Evolutionary conservation across 2,797 vertebrate species (phyloP).

Genomic region (Periparus ater): DNA sequence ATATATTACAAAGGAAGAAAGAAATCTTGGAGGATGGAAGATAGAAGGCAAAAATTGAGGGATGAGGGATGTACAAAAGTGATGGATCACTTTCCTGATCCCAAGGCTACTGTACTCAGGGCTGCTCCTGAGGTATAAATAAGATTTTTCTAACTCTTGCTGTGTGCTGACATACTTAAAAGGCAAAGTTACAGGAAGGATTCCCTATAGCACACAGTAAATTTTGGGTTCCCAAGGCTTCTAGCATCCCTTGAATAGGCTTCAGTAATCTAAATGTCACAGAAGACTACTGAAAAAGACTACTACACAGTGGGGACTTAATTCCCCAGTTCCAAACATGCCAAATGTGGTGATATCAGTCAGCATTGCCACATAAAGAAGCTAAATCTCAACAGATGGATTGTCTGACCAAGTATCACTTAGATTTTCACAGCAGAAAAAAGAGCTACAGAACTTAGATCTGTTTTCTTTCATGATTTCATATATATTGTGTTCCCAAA

Average conservation of each 20-base stretch:
- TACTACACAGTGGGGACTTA: not conserved
- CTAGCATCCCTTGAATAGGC: not conserved
- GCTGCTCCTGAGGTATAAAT: not conserved
- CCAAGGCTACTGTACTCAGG: not conserved
- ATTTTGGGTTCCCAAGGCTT: not conserved
- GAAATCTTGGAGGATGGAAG: not conserved
- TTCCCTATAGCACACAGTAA: not conserved
- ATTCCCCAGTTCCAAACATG: not conserved
- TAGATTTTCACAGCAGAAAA: not conserved
- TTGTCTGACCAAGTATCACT: not conserved
- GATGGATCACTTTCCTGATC: not conserved
- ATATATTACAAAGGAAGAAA: not conserved
- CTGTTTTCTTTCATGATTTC: not conserved
- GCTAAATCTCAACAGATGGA: not conserved
- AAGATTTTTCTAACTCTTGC: not conserved
- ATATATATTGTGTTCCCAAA: not conserved
- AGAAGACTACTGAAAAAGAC: slow-evolving; percentile 7
- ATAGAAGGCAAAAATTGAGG: not conserved
- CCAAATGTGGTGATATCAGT: not conserved
- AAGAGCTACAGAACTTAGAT: not conserved
- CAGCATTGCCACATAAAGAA: not conserved
- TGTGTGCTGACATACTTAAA: not conserved
- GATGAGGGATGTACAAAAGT: not conserved
- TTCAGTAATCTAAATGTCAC: not conserved
- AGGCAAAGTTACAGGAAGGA: not conserved